A percentile compares a stretch with the other conserved stretches of the same genome.
Evolutionary conservation across 2,113 vertebrate species (phyloP).

Genomic region (Euleptes europaea): DNA sequence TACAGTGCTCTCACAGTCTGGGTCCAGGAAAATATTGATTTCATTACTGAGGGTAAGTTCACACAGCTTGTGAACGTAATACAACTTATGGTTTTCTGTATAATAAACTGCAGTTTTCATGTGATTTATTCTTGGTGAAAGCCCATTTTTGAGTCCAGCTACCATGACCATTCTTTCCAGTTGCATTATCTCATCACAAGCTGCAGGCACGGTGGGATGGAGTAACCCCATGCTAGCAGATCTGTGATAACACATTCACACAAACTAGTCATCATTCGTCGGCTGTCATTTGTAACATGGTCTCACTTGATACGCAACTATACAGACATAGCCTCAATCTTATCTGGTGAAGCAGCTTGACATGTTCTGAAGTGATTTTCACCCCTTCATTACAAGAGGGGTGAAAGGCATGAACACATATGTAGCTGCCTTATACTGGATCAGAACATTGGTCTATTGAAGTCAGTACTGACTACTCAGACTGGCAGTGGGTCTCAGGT

Average conservation of each 20-base stretch:
- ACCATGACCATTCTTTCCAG: background rate
- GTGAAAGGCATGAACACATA: no score
- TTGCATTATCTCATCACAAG: background rate
- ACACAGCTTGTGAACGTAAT: conserved; percentile 8
- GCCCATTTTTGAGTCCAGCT: background rate
- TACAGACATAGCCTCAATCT: background rate
- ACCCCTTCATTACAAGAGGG: no score
- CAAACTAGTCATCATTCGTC: background rate
- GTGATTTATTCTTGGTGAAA: background rate
- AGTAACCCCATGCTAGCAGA: background rate
- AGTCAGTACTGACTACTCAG: no score
- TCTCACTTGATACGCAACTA: background rate
- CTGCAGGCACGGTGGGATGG: no score
- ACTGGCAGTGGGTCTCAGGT: no score
- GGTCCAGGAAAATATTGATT: conserved; percentile 31
- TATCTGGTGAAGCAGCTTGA: background rate
- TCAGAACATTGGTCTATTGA: no score
- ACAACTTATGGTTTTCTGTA: background rate
- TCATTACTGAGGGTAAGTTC: conserved; percentile 14
- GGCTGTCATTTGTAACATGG: background rate
- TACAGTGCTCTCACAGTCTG: conserved; percentile 27
- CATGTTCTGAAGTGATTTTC: background rate
- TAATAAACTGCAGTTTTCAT: background rate
- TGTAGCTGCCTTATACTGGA: no score
- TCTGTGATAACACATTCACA: background rate